Evolutionary conservation across 2,797 vertebrate species (phyloP), one percentile per base, ranked within the genome.

Genomic region (Macropodus opercularis): DNA sequence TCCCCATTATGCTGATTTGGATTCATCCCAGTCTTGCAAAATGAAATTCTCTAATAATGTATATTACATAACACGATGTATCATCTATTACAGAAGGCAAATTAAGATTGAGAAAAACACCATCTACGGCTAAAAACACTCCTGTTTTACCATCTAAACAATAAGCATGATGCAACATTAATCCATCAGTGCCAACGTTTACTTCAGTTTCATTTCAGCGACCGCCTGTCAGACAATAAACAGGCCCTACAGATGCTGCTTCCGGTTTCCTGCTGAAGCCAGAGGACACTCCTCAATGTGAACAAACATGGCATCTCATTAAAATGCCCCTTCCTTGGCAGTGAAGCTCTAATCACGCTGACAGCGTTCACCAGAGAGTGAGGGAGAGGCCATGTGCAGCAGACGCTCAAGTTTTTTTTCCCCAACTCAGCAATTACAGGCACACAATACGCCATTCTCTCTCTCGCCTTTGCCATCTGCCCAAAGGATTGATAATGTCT

Each of bases 231-330:
- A 62, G 58, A 79, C 63, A 73, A 80, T 72, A 66, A 59, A 39
- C 65, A 58, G 57, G 42, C 32, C 49, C 11, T 43, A 72, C 69
- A 71, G 35, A 57, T 21, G 51, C 66, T 46, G 58, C 55, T 75
- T 85, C 67, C 72, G 72, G 83, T 77, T 74, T 77, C 55, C 64
- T 60, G 46, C 69, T 53, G 63, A 55, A 50, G 70, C 79, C 60
- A 35, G 69, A 81, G 70, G 73, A 78, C 52, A 49, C 71, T 63
- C 61, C 54, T 65, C 69, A 67, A 38, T 13, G 23, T 70, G 63
- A 78, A 15, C 71, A 60, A 79, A 83, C 75, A 70, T 49, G 50
- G 73, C 75, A 72, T 69, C 64, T 77, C 66, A 76, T 84, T 80
- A 76, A 80, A 72, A 76, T 35, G 48, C 50, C 38, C 48, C 73